Conservation (phyloP, 2,797 vertebrate genomes). For the Orientallactaga sibirica region DNA sequence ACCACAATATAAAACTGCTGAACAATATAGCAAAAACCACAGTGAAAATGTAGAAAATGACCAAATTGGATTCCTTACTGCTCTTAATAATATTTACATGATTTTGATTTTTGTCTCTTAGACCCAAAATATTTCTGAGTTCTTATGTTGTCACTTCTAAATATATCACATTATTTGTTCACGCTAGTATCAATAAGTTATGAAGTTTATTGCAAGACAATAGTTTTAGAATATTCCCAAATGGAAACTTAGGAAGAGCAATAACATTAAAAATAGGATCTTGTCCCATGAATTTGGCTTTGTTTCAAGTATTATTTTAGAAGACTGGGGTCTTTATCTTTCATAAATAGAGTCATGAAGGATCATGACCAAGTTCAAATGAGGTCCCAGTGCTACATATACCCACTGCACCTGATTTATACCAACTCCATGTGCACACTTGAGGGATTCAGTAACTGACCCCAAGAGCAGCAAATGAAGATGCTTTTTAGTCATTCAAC, state of each 20-base stretch:
- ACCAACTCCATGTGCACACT: conserved; percentile 38
- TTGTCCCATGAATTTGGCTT: conserved; percentile 10
- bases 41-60: conserved; percentile 14
- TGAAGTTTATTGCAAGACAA: neutral
- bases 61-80: neutral
- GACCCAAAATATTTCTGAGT: neutral
- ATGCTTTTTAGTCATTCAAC: conserved; percentile 50
- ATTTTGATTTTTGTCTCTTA: conserved; percentile 33
- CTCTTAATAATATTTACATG: neutral
- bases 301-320: conserved; percentile 35
- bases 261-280: neutral
- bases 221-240: conserved; percentile 23
- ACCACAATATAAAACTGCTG: neutral
- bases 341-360: conserved; percentile 24
- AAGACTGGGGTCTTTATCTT: conserved; percentile 31
- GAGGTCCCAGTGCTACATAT: neutral
- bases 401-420: conserved; percentile 47
- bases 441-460: conserved; percentile 59
- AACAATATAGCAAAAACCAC: neutral
- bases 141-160: neutral
- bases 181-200: neutral
- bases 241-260: neutral
- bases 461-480: conserved; percentile 47
- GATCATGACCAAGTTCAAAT: conserved; percentile 9
- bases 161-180: neutral